Percentiles rank a stretch among this genome's conserved stretches.
Evolutionary conservation across 2,113 vertebrate species (phyloP).

Genomic region (Scophthalmus maximus): DNA sequence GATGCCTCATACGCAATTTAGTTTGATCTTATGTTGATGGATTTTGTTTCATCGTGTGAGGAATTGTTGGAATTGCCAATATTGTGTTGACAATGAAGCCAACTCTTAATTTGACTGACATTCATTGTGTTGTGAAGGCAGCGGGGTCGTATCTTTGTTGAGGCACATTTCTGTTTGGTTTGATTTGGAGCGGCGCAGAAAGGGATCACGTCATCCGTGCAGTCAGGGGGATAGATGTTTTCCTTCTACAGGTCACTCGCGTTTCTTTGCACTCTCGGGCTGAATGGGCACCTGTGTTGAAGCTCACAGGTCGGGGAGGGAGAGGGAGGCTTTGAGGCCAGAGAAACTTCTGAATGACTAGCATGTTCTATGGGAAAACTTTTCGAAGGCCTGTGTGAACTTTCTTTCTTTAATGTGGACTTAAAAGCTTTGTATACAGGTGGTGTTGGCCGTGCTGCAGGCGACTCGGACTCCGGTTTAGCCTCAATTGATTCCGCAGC

Average conservation of each 20-base stretch:
- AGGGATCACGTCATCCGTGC: too few relatives aligned
- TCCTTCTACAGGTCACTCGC: not conserved
- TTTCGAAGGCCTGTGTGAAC: not conserved
- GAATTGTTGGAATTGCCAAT: too few relatives aligned
- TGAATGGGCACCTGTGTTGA: not conserved
- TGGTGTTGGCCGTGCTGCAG: not conserved
- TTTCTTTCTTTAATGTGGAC: not conserved
- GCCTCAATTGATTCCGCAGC: slow-evolving; percentile 55
- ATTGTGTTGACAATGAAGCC: not conserved
- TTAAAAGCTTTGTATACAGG: not conserved
- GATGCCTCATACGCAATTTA: not conserved
- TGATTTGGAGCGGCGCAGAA: too few relatives aligned
- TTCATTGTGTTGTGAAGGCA: too few relatives aligned
- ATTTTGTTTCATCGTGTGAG: not conserved
- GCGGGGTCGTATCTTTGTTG: too few relatives aligned
- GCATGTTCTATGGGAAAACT: not conserved
- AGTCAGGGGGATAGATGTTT: not conserved
- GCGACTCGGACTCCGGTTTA: not conserved
- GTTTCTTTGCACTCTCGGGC: not conserved
- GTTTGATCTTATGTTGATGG: not conserved
- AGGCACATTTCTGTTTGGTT: too few relatives aligned
- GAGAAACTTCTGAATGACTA: too few relatives aligned
- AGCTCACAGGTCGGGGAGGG: not conserved
- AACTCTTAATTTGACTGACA: too few relatives aligned
- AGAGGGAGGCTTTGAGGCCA: not conserved